phyloP scores from a whole-genome alignment of 2,888 invertebrate species.

The Bellardia bayeri region DNA sequence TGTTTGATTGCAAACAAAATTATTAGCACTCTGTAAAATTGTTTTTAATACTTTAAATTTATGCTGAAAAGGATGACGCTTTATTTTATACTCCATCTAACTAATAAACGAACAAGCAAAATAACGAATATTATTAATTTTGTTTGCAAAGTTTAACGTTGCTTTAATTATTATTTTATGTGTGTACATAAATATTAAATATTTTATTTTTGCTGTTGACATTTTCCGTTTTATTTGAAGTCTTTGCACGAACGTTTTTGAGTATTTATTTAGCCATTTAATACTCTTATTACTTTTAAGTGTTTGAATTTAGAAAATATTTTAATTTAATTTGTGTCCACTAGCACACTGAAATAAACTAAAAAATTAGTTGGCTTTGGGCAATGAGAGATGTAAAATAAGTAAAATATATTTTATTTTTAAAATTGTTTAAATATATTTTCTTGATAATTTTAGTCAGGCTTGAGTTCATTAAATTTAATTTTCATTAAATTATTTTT shows the following conservation, averaged over 20 bases:
- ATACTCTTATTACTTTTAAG: not conserved
- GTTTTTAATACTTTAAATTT: not conserved
- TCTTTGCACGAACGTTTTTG: not conserved
- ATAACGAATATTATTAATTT: not conserved
- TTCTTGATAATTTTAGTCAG: no score
- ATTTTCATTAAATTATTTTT: no score
- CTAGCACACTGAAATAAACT: not conserved
- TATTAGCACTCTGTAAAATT: not conserved
- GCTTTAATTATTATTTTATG: not conserved
- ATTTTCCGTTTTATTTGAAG: not conserved
- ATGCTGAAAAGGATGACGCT: not conserved
- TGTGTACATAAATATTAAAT: not conserved
- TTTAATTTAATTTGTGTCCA: constrained; percentile 6
- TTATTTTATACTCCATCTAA: not conserved
- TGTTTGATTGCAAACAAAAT: not conserved
- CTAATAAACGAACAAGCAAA: no score
- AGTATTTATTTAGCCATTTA: not conserved
- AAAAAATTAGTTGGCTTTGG: not conserved
- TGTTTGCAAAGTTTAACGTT: not conserved
- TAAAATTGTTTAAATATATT: no score
- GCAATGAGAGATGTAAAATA: not conserved
- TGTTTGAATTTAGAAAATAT: not conserved
- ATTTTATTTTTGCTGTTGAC: not conserved
- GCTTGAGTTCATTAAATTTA: no score
- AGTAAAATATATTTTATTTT: no score